These are phyloP conservation scores for Euproctis similis DNA, from an alignment of 2,888 invertebrate genomes.

Conservation along the genomic window DNA sequence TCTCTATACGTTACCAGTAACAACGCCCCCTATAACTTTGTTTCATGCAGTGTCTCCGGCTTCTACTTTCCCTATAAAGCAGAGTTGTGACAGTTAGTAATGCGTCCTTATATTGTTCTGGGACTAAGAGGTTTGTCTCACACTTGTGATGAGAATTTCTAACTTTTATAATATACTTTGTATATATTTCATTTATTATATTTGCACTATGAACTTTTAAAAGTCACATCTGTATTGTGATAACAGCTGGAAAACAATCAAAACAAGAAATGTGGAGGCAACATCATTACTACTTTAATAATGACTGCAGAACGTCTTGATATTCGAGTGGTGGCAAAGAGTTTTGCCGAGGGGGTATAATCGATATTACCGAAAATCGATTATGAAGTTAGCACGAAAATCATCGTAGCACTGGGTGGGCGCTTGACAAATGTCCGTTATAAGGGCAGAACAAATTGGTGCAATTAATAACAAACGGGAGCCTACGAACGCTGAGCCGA, in stretches of 20 bases:
- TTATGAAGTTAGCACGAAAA: constrained; percentile 69
- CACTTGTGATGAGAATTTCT: constrained; percentile 65
- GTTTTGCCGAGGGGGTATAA: constrained; percentile 48
- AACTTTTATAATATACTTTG: constrained; percentile 57
- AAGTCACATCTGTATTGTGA: constrained; percentile 19
- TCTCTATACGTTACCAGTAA: constrained; percentile 72
- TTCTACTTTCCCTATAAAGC: constrained; percentile 71
- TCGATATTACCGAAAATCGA: constrained; percentile 64
- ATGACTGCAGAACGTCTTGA: constrained; percentile 48
- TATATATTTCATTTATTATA: constrained; percentile 49
- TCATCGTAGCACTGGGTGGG: constrained; percentile 60
- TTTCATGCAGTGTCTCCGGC: constrained; percentile 58
- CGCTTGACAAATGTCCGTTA: constrained; percentile 71
- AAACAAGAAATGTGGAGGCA: constrained; percentile 33
- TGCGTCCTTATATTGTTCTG: constrained; percentile 73
- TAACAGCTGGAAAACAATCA: constrained; percentile 17
- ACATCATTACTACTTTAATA: constrained; percentile 51
- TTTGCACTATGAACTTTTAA: constrained; percentile 42
- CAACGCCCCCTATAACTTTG: constrained; percentile 61
- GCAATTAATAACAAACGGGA: constrained; percentile 67
- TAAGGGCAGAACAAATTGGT: constrained; percentile 72
- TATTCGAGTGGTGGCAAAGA: constrained; percentile 42
- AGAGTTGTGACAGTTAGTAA: constrained; percentile 73
- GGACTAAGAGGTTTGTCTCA: constrained; percentile 71
- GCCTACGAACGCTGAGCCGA: constrained; percentile 64